Percentiles rank a stretch among this genome's conserved stretches.
Evolutionary conservation across 2,797 vertebrate species (phyloP).

Genomic region (Otolemur crassicaudatus): DNA sequence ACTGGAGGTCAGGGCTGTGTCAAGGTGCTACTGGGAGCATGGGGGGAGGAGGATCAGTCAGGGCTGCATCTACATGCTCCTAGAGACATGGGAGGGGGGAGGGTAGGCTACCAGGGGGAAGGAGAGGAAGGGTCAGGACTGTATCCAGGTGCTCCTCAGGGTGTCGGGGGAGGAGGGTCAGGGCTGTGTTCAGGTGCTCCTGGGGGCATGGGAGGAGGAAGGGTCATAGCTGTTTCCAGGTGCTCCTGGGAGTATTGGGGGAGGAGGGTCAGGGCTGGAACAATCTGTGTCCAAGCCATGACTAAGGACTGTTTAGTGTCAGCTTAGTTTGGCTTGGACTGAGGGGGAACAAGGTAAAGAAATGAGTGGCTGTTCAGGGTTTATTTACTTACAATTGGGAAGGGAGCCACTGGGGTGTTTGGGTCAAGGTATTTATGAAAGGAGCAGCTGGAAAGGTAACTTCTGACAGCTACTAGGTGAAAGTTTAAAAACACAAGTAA

Average conservation of each 20-base stretch:
- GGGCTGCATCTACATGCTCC: too few species aligned
- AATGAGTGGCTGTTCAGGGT: background rate
- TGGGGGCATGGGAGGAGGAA: background rate
- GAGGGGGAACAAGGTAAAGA: slow-evolving; percentile 15
- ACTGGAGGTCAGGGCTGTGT: background rate
- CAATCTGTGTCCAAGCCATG: background rate
- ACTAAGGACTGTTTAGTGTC: background rate
- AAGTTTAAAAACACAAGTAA: slow-evolving; percentile 37
- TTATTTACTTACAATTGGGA: slow-evolving; percentile 21
- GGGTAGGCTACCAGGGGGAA: background rate
- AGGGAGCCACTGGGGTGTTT: slow-evolving; percentile 20
- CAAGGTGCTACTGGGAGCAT: background rate
- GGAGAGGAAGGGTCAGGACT: background rate
- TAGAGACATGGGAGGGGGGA: too few species aligned
- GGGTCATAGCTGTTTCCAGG: too few species aligned
- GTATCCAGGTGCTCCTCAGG: background rate
- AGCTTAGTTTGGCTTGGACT: slow-evolving; percentile 43
- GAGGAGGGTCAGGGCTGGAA: background rate
- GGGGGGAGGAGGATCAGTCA: background rate
- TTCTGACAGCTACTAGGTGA: background rate
- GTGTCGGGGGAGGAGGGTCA: too few species aligned
- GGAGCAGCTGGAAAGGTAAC: slow-evolving; percentile 30
- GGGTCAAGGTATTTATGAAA: background rate
- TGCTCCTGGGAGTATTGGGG: background rate
- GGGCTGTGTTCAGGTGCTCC: background rate